These are phyloP conservation scores for Riptortus pedestris DNA, from an alignment of 1,140 invertebrate species.

Conservation along the genomic window DNA sequence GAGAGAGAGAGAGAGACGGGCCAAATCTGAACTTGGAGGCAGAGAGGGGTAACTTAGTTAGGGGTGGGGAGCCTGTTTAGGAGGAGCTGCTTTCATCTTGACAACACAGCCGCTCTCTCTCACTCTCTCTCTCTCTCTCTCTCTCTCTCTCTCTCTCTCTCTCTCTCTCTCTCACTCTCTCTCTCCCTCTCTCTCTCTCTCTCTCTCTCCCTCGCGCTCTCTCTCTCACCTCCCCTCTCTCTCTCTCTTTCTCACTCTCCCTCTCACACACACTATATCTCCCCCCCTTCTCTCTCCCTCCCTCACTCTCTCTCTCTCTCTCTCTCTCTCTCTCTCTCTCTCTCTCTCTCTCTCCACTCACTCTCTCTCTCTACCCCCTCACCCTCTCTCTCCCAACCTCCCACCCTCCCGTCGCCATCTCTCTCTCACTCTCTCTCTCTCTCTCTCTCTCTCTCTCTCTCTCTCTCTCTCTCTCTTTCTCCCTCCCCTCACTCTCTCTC, in stretches of 20 bases:
- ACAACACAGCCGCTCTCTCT: background rate
- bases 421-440: no score
- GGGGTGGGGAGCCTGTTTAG: background rate
- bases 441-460: no score
- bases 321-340: conserved; percentile 13
- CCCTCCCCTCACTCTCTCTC: no score
- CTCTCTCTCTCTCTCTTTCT: no score
- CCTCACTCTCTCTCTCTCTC: conserved; percentile 6
- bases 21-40: background rate
- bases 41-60: background rate
- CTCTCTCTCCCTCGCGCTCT: background rate
- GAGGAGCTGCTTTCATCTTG: background rate
- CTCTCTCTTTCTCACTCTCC: no score
- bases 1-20: background rate
- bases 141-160: background rate
- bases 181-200: conserved; percentile 3
- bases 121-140: background rate
- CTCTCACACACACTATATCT: no score
- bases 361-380: background rate
- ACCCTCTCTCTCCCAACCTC: background rate
- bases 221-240: background rate
- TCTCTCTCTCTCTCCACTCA: background rate
- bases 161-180: conserved; percentile 11
- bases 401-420: background rate
- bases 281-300: no score